A percentile compares a stretch with the other conserved stretches of the same genome.
These are phyloP conservation scores for Anadara kagoshimensis DNA, from an alignment of 1,140 invertebrate genomes.

Conservation along the genomic window DNA sequence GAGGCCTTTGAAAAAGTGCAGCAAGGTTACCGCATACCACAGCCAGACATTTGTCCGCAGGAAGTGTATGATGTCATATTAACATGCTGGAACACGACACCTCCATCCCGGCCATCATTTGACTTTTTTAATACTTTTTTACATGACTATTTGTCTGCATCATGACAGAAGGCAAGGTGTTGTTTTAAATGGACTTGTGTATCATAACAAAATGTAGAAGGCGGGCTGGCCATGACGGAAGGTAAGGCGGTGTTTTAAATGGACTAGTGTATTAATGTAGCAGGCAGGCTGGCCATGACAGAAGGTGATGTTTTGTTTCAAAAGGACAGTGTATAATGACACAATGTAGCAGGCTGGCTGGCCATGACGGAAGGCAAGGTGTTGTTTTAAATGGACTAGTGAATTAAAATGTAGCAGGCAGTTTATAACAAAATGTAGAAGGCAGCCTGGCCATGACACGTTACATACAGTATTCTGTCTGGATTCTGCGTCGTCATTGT, in stretches of 20 bases:
- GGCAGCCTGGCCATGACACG: no score
- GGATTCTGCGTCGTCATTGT: no score
- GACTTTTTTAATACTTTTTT: slow-evolving; percentile 70
- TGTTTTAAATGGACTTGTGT: no score
- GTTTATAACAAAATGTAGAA: no score
- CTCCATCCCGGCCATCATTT: slow-evolving; percentile 65
- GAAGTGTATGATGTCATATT: slow-evolving; percentile 67
- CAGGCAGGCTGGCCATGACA: slow-evolving; percentile 28
- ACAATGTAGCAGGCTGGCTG: no score
- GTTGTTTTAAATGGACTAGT: no score
- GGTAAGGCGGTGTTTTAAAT: no score
- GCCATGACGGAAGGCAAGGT: slow-evolving; percentile 28
- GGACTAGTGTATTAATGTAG: no score
- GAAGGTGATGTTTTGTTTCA: background rate
- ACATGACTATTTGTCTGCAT: slow-evolving; percentile 57
- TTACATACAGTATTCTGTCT: no score
- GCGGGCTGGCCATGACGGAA: background rate
- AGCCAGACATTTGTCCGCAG: slow-evolving; percentile 61
- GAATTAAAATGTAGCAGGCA: no score
- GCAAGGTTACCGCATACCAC: slow-evolving; percentile 64
- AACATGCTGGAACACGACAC: slow-evolving; percentile 64
- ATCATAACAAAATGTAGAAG: no score
- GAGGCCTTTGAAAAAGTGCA: slow-evolving; percentile 68
- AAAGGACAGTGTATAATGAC: no score
- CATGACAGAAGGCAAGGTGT: slow-evolving; percentile 29